Percentiles rank a stretch among this genome's conserved stretches.
Conservation (phyloP, 2,888 invertebrate species). For the Eupithecia insigniata region DNA sequence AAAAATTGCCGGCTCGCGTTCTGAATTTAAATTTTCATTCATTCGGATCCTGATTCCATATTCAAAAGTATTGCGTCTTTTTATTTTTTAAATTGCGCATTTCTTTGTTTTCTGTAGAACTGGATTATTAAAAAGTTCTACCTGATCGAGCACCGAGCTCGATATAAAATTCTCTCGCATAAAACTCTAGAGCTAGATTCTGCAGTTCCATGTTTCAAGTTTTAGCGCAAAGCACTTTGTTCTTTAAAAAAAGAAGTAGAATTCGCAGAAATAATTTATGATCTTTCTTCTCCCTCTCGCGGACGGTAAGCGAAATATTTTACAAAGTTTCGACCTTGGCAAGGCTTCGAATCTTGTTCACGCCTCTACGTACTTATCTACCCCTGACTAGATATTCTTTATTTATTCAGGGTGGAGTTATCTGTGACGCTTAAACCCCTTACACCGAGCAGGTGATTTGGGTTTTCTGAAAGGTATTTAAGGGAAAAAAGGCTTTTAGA, state of each 20-base stretch:
- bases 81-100: conserved; percentile 29
- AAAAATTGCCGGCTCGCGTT: conserved; percentile 37
- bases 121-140: conserved; percentile 21
- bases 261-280: conserved; percentile 55
- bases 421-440: conserved; percentile 42
- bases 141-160: conserved; percentile 20
- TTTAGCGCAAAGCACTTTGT: conserved; percentile 42
- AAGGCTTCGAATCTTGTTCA: conserved; percentile 36
- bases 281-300: conserved; percentile 49
- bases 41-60: conserved; percentile 35
- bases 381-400: conserved; percentile 41
- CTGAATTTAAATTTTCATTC: conserved; percentile 41
- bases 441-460: conserved; percentile 34
- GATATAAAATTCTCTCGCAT: conserved; percentile 35
- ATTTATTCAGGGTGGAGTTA: conserved; percentile 51
- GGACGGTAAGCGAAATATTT: conserved; percentile 56
- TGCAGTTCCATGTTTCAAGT: conserved; percentile 39
- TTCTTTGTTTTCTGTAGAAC: conserved; percentile 14
- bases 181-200: conserved; percentile 36
- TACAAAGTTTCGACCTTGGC: conserved; percentile 46
- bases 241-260: conserved; percentile 42
- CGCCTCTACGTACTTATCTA: conserved; percentile 31
- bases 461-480: conserved; percentile 30
- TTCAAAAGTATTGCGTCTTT: conserved; percentile 36
- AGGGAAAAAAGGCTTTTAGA: conserved; percentile 26